A percentile compares a stretch with the other conserved stretches of the same genome.
These are phyloP conservation scores for Anastrepha obliqua DNA, from an alignment of 1,140 invertebrate species.

Conservation along the genomic window DNA sequence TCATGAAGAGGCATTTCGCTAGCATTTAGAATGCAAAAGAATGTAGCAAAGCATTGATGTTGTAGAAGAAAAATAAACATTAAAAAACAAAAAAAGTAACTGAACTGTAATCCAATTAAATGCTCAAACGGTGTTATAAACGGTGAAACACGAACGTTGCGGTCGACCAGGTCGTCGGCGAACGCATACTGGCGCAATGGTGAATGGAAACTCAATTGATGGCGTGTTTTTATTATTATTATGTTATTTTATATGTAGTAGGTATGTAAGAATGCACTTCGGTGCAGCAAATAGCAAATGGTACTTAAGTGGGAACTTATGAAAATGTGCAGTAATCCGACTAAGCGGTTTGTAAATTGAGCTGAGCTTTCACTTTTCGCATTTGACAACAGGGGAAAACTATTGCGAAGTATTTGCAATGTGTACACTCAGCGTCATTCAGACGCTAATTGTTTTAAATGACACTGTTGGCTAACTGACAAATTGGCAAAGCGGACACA, in stretches of 20 bases:
- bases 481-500: neutral
- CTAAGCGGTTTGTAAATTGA: constrained; percentile 45
- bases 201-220: neutral
- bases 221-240: neutral
- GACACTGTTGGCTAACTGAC: neutral
- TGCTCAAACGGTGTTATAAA: neutral
- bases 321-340: constrained; percentile 42
- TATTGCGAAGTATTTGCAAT: neutral
- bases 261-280: neutral
- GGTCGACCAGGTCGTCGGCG: neutral
- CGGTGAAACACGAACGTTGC: neutral
- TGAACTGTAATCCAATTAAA: constrained; percentile 41
- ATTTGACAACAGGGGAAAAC: neutral
- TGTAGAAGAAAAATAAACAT: neutral
- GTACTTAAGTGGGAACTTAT: constrained; percentile 43
- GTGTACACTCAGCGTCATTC: neutral
- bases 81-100: neutral
- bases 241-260: too few relatives aligned
- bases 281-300: neutral
- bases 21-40: neutral
- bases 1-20: neutral
- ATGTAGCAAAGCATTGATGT: neutral
- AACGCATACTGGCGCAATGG: too few relatives aligned
- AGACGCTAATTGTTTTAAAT: constrained; percentile 28
- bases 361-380: constrained; percentile 48